A percentile compares a stretch with the other conserved stretches of the same genome.
These are phyloP conservation scores for Mormyrops boulengeri DNA, from an alignment of 2,797 vertebrate genomes.

Conservation along the genomic window DNA sequence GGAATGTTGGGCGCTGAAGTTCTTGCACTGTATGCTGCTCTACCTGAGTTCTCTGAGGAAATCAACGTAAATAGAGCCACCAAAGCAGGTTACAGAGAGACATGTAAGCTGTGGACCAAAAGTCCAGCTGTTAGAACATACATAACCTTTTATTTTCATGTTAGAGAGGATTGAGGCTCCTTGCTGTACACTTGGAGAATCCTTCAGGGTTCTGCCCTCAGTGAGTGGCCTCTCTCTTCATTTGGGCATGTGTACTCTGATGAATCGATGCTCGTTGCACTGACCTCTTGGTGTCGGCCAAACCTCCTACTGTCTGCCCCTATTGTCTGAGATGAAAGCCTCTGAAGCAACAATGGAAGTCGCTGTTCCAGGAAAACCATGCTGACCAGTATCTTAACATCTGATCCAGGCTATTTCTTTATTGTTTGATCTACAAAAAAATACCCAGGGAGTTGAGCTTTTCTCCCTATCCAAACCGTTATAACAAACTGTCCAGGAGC, in stretches of 20 bases:
- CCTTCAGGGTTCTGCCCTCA: neutral
- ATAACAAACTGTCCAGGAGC: neutral
- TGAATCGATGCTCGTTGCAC: neutral
- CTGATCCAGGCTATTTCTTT: neutral
- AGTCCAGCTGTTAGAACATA: neutral
- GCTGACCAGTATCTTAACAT: neutral
- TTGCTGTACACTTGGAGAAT: neutral
- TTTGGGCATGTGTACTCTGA: neutral
- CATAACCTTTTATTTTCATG: neutral
- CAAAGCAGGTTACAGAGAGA: neutral
- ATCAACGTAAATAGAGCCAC: neutral
- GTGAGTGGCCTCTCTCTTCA: neutral
- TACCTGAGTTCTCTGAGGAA: neutral
- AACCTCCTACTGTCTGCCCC: neutral
- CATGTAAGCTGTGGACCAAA: neutral
- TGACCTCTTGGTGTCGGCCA: neutral
- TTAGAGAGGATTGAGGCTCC: neutral
- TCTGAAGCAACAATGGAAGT: constrained; percentile 4
- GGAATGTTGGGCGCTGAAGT: neutral
- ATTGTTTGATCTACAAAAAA: neutral
- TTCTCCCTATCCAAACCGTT: neutral
- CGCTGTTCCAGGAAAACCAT: neutral
- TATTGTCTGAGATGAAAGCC: constrained; percentile 22
- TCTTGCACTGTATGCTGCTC: neutral
- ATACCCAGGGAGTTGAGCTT: neutral